Base-by-base conservation (phyloP, 2,888 invertebrate species). In the Nomada ruficornis region DNA sequence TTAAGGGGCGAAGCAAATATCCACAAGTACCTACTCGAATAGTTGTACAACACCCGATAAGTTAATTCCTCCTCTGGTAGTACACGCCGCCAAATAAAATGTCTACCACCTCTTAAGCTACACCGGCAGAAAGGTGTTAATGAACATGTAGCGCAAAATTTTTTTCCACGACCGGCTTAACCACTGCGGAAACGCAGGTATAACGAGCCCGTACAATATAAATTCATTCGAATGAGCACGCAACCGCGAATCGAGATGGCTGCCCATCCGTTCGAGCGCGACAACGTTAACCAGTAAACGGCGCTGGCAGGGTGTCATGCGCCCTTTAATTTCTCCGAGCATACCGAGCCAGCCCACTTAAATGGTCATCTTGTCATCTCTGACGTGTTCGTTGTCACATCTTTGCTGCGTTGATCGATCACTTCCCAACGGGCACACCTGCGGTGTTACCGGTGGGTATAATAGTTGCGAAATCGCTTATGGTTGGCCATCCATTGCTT, bases 281-380 rank as follows among this genome's bases (percentile, higher is more conserved):
- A 54, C 68, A 55, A 57, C 47, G 15, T 50, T 60, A 29, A 70
- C 62, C 76, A 81, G 36, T 77, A 77, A 87, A 86, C 89, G 86
- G 83, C 82, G 84, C 84, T 85, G 23, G 57, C 57, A 18, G 54
- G 88, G 83, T 75, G 83, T 82, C 72, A 69, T 23, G 79, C 78
- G 85, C 84, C 86, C 87, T 89, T 89, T 90, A 90, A 90, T 90
- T 89, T 89, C 78, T 87, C 80, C 72, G n/a, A 13, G 44, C 42
- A 57, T 70, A 54, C 73, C 63, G 73, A 52, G 70, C 64, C 88
- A 83, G 76, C 83, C 86, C 71, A 84, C 78, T 85, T 86, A 79
- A 70, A 52, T 54, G 36, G 47, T 59, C 50, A 44, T 68, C 79
- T 42, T 55, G 63, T 78, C 72, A 70, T 62, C 60, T 62, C 47